Evolutionary conservation across 2,797 vertebrate species (phyloP), one percentile per base, ranked within the genome.

Genomic region (Sebastes matsubarae): DNA sequence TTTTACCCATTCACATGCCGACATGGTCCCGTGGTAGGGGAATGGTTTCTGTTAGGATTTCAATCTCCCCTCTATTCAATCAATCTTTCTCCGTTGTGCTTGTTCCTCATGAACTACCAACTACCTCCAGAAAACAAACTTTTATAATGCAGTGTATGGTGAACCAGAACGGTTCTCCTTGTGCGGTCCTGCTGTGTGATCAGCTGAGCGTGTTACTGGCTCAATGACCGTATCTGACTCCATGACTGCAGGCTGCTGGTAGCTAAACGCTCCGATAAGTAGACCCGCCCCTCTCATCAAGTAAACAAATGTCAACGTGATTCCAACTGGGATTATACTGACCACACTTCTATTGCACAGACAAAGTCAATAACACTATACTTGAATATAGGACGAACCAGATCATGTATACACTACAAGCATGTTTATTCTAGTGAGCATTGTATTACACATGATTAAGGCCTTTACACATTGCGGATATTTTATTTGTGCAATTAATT

Each of bases 141-240:
- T 8, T 8, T 20, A 4, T 4, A 5, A 42, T 20, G 11, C 13
- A 25, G 36, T 46, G 59, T 71, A 29, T 8, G 18, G 61, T 5
- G 64, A 54, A 32, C 59, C 14, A 11, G 16, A 72, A 30, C 16
- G 11, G 27, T 16, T 77, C 42, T 75, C 32, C 10, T 10, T 5
- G 46, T 8, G 24, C 60, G 38, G 34, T 74, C 77, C 65, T 11
- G 72, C 13, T 4, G 70, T 67, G 79, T 63, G 82, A 61, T 81
- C 74, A 79, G 79, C 34, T 65, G 77, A 86, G 68, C 16, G 12
- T 69, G 71, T 77, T 58, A 72, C 63, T 2, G 77, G 24, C 76
- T 87, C 78, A 80, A 42, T 82, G 71, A 84, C 65, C 75, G 59
- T 13, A 70, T 68, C 68, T 58, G 77, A 50, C 74, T 80, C 54